Conservation (phyloP, 1,140 invertebrate species). For the Sesamia nonagrioides region DNA sequence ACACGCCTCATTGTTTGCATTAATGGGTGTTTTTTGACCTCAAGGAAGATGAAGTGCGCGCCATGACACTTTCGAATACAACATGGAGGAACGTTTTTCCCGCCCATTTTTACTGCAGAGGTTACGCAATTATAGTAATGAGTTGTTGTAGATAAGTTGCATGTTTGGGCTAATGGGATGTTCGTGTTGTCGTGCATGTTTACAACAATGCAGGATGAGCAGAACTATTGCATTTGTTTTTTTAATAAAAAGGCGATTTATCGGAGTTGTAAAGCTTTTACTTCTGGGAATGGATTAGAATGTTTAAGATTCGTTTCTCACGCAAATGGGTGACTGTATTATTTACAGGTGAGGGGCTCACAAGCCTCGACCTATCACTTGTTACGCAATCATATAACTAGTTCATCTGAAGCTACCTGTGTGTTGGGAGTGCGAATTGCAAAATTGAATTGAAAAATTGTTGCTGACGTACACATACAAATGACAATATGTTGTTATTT, state of each 20-base stretch:
- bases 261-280: not conserved
- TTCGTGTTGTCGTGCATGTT: conserved; percentile 32
- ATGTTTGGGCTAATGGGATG: conserved; percentile 22
- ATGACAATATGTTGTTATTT: not conserved
- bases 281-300: conserved; percentile 18
- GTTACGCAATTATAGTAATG: conserved; percentile 35
- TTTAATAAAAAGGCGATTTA: conserved; percentile 10
- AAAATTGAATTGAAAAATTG: not conserved
- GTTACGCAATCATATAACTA: conserved; percentile 14
- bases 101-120: conserved; percentile 60
- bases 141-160: conserved; percentile 23
- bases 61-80: conserved; percentile 68
- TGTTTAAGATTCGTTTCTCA: conserved; percentile 10
- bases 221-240: conserved; percentile 1
- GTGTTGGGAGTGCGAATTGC: not conserved
- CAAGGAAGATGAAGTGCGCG: conserved; percentile 32
- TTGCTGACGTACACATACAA: not conserved
- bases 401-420: not conserved
- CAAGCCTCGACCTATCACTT: conserved; percentile 3
- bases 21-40: conserved; percentile 37
- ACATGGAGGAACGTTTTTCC: conserved; percentile 58
- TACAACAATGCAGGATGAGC: conserved; percentile 3
- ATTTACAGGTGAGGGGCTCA: conserved; percentile 22
- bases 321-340: conserved; percentile 31
- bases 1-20: conserved; percentile 46